These are phyloP conservation scores for Meandrusa payeni DNA, from an alignment of 2,888 invertebrate genomes.

Conservation along the genomic window DNA sequence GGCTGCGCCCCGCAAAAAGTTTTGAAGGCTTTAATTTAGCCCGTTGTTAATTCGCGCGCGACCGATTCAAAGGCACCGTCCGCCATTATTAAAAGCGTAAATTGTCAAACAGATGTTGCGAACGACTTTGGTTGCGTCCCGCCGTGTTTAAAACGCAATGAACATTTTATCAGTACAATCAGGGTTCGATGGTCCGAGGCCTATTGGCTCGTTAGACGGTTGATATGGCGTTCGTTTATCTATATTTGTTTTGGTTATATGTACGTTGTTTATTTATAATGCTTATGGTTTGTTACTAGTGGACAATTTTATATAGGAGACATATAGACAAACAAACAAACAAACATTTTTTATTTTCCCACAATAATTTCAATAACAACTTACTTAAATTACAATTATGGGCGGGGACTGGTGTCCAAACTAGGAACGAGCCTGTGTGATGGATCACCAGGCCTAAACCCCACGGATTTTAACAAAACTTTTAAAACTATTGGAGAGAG, in stretches of 20 bases:
- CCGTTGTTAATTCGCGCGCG: slow-evolving; percentile 71
- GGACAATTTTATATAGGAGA: too few relatives aligned
- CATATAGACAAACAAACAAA: too few relatives aligned
- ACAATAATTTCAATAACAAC: too few relatives aligned
- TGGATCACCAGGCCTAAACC: too few relatives aligned
- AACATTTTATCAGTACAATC: slow-evolving; percentile 41
- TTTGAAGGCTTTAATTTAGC: slow-evolving; percentile 74
- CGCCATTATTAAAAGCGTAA: slow-evolving; percentile 79
- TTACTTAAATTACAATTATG: too few relatives aligned
- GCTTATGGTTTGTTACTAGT: too few relatives aligned
- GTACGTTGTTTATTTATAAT: too few relatives aligned
- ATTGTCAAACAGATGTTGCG: slow-evolving; percentile 76
- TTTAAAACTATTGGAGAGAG: too few relatives aligned
- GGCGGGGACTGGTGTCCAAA: too few relatives aligned
- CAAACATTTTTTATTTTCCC: too few relatives aligned
- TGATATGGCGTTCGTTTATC: slow-evolving; percentile 16
- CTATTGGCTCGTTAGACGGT: slow-evolving; percentile 7
- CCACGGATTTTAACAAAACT: too few relatives aligned
- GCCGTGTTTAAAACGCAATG: slow-evolving; percentile 65
- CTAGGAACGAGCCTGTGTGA: too few relatives aligned
- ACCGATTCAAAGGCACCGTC: slow-evolving; percentile 71
- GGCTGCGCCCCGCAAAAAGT: slow-evolving; percentile 60
- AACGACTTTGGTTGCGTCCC: slow-evolving; percentile 63
- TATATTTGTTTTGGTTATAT: background rate
- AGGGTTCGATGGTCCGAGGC: slow-evolving; percentile 19